These are phyloP conservation scores for Caerostris extrusa DNA, from an alignment of 1,140 invertebrate genomes.

Conservation along the genomic window DNA sequence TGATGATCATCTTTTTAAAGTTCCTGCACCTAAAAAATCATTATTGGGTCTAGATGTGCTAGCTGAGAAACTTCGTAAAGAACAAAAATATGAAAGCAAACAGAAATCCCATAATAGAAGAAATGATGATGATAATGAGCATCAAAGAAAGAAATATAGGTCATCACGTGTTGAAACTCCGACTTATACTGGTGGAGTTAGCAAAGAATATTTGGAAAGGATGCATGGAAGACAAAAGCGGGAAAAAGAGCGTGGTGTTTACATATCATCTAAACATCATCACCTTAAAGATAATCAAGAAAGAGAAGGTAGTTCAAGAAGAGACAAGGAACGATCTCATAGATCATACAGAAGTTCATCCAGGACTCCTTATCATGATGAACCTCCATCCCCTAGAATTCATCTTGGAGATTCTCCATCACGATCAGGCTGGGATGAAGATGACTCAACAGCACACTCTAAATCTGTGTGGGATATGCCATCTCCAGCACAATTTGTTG, in stretches of 20 bases:
- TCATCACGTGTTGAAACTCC: constrained; percentile 92
- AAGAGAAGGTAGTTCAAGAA: constrained; percentile 54
- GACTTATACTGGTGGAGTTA: constrained; percentile 94
- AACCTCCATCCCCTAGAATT: constrained; percentile 69
- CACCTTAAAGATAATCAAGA: constrained; percentile 78
- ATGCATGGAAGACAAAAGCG: constrained; percentile 83
- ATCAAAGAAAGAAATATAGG: constrained; percentile 86
- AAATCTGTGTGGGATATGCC: constrained; percentile 95
- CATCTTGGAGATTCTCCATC: constrained; percentile 75
- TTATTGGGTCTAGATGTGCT: constrained; percentile 83
- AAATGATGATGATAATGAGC: constrained; percentile 26
- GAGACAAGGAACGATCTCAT: constrained; percentile 69
- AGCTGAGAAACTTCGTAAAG: constrained; percentile 80
- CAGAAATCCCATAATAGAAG: constrained; percentile 6
- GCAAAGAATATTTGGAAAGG: constrained; percentile 87
- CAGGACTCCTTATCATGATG: constrained; percentile 52
- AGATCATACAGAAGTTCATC: constrained; percentile 67
- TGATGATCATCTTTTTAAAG: constrained; percentile 74
- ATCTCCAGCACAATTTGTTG: constrained; percentile 86
- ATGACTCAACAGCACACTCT: constrained; percentile 37
- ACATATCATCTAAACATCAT: constrained; percentile 82
- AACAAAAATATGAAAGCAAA: constrained; percentile 74
- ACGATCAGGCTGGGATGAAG: constrained; percentile 69
- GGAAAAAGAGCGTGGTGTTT: constrained; percentile 84
- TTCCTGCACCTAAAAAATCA: constrained; percentile 79